Percentiles rank a stretch among this genome's conserved stretches.
Conservation (phyloP, 2,888 invertebrate species). For the Didymodactylos carnosus region DNA sequence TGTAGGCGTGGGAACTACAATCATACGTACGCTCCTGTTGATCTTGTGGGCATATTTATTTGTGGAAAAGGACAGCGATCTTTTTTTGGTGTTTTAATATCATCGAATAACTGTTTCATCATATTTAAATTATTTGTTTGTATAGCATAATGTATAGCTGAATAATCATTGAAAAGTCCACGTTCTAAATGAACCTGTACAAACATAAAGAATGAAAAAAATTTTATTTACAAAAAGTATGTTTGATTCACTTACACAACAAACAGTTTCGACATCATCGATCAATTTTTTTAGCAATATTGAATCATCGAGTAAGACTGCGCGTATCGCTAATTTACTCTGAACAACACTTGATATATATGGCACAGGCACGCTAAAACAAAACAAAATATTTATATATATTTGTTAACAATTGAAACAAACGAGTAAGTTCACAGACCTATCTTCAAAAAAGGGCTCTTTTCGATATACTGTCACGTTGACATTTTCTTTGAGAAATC, state of each 20-base stretch:
- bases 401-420: too few species aligned
- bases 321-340: constrained; percentile 31
- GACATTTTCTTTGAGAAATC: constrained; percentile 19
- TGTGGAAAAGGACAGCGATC: neutral
- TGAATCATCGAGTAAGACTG: constrained; percentile 24
- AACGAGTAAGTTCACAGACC: too few species aligned
- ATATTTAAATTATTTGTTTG: neutral
- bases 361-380: constrained; percentile 23
- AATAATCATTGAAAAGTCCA: neutral
- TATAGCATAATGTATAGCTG: constrained; percentile 6
- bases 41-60: neutral
- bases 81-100: neutral
- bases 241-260: constrained; percentile 17
- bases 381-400: neutral
- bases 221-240: neutral
- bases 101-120: constrained; percentile 7
- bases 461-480: constrained; percentile 30
- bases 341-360: constrained; percentile 34
- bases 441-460: constrained; percentile 34
- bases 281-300: constrained; percentile 21
- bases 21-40: neutral
- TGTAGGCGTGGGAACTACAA: too few species aligned
- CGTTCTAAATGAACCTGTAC: neutral
- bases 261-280: constrained; percentile 20
- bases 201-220: neutral